Evolutionary conservation across 2,888 invertebrate species (phyloP), one percentile per base, ranked within the genome.

Genomic region (Acheta domesticus): DNA sequence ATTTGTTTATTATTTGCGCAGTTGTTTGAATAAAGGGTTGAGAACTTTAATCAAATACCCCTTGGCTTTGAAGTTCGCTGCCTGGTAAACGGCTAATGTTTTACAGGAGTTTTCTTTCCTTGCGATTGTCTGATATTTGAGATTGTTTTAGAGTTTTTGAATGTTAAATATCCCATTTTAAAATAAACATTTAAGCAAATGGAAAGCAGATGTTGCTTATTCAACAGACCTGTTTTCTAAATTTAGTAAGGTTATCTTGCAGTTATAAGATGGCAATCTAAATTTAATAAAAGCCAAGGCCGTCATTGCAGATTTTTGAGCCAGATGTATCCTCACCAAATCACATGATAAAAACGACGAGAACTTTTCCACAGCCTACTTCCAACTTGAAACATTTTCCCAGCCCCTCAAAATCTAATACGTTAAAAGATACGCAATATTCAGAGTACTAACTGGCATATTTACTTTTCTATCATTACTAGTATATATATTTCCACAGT

Each of bases 201-300:
- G 75, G 75, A 21, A 4, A 75, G 0, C 2, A 75, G 75, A 75
- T 20, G 11, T 75, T 75, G 75, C 75, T 20, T 2, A 75, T 8
- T 21, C n/a, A 75, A 75, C 75, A 21, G 8, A 75, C 11, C n/a
- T 75, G 5, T 75, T 75, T 75, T 19, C n/a, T 21, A 75, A 75
- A 75, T 21, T 75, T 75, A 75, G 2, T 75, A 2, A 75, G 75
- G 75, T 82, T 81, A 83, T 82, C 81, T 82, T 83, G 81, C 83
- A 84, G 80, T 82, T 83, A 81, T 83, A 84, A 83, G 83, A 82
- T 74, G 82, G 83, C 83, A 83, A 81, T 81, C 82, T 84, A 74
- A 84, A 83, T 84, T 82, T 83, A 78, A 84, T 83, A 79, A 83
- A 84, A 83, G 83, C 82, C 12, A 81, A 81, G 74, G 16, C 1